Evolutionary conservation across 2,113 vertebrate genomes (phyloP), one percentile per base, ranked within the genome.

Genomic region (Pelodiscus sinensis): DNA sequence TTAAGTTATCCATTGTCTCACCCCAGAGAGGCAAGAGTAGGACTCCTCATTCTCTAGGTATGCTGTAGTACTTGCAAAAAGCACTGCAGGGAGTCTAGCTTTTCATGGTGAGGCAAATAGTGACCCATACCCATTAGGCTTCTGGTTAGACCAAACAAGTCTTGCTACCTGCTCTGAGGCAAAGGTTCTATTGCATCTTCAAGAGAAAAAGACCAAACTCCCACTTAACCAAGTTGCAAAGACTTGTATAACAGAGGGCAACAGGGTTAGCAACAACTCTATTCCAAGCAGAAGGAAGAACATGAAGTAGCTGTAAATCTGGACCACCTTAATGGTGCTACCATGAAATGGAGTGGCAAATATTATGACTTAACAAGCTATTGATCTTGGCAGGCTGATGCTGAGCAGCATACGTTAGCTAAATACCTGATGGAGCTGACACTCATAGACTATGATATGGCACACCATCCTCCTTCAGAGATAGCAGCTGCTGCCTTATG

Each of bases 371-470:
- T 96, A 91, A 96, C 60, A 16, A 85, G 1, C 6, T 95, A n/a
- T 95, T 56, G 4, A 71, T 91, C 73, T 44, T 87, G 9, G 0
- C 90, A 99, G 99, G 98, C 98, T 0, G 98, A 99, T 24, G 97
- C 98, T 10, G 98, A 99, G 87, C 98, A 98, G 44, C 99, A 99
- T 87, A 99, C 98, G 0, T 97, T 99, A 87, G 99, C 99, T 58
- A 99, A 99, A 78, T 99, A 99, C 22, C 96, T 99, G 54, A 99
- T 99, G 98, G 99, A 99, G 95, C 96, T 99, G 97, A 99, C 99
- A 0, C 98, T 99, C 5, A n/a, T 98, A 2, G 99, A 99, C 97
- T 99, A 99, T 0, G 97, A 98, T 65, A 99, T 99, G 99, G 99
- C 99, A 13, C 99, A 99, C 88, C 97, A 98, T 12, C 97, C 96